phyloP scores from a whole-genome alignment of 92 coral and sea anemone species.

The Virgularia gustaviana region DNA sequence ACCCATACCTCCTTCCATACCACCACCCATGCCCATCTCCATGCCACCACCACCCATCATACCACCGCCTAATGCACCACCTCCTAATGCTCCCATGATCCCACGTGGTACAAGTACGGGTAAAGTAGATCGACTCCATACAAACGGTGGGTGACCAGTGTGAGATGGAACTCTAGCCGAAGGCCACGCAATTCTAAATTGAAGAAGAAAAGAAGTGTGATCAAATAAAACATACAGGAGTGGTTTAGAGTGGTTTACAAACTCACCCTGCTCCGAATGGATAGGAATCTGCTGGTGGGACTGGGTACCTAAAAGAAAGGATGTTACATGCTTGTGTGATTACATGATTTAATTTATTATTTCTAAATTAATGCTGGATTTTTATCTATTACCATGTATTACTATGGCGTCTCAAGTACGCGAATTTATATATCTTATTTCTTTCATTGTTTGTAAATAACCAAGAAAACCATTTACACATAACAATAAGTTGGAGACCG shows the following conservation, averaged over 20 bases:
- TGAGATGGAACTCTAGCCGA: constrained; percentile 1
- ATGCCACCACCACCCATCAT: constrained; percentile 27
- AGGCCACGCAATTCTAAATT: constrained; percentile 27
- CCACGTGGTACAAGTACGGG: constrained; percentile 27
- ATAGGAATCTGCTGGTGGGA: constrained; percentile 41
- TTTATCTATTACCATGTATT: no score
- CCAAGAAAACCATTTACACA: background rate
- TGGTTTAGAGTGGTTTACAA: background rate
- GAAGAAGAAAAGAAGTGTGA: background rate
- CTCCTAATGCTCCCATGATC: constrained; percentile 18
- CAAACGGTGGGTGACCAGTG: constrained; percentile 21
- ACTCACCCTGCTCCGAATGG: constrained; percentile 67
- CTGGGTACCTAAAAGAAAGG: constrained; percentile 58
- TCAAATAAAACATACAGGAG: background rate
- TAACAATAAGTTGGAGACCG: background rate
- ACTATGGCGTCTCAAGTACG: no score
- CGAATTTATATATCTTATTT: no score
- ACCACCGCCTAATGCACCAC: constrained; percentile 8
- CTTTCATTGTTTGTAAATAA: background rate
- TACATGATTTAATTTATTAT: no score
- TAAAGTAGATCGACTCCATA: constrained; percentile 26
- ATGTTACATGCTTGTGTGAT: no score
- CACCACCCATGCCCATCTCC: constrained; percentile 4
- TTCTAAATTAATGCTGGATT: no score
- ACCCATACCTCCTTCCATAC: constrained; percentile 17